A percentile compares a stretch with the other conserved stretches of the same genome.
These are phyloP conservation scores for Prietella phreatophila DNA, from an alignment of 2,113 vertebrate genomes.

Conservation along the genomic window DNA sequence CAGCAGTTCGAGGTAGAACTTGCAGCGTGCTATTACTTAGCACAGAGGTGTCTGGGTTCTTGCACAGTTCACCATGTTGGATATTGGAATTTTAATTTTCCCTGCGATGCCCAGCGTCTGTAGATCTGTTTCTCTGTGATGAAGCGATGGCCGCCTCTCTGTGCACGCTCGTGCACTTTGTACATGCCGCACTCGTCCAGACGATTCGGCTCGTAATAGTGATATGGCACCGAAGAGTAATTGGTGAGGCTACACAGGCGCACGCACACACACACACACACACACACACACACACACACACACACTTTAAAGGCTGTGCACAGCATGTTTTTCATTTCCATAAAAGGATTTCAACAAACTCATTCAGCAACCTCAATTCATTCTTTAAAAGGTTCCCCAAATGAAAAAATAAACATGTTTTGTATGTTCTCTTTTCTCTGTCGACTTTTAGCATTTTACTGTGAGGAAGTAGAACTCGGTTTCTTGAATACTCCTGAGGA, in stretches of 20 bases:
- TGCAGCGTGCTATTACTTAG: background rate
- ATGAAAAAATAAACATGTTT: background rate
- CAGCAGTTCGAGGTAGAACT: background rate
- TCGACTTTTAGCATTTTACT: background rate
- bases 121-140: constrained; percentile 94
- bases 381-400: background rate
- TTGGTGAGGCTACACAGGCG: constrained; percentile 59
- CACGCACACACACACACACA: background rate
- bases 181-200: constrained; percentile 89
- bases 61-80: constrained; percentile 69
- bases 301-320: background rate
- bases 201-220: constrained; percentile 85
- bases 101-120: constrained; percentile 84
- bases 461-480: too few relatives aligned
- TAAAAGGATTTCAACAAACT: background rate
- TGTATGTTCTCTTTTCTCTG: background rate
- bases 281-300: background rate
- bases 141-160: constrained; percentile 85
- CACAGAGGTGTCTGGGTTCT: background rate
- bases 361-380: background rate
- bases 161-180: constrained; percentile 77
- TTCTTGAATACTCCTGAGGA: background rate
- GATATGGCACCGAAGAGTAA: constrained; percentile 83
- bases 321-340: background rate
- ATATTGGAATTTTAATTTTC: constrained; percentile 79